Percentiles rank a stretch among this genome's conserved stretches.
These are phyloP conservation scores for Diaperis boleti DNA, from an alignment of 2,888 invertebrate species.

Conservation along the genomic window DNA sequence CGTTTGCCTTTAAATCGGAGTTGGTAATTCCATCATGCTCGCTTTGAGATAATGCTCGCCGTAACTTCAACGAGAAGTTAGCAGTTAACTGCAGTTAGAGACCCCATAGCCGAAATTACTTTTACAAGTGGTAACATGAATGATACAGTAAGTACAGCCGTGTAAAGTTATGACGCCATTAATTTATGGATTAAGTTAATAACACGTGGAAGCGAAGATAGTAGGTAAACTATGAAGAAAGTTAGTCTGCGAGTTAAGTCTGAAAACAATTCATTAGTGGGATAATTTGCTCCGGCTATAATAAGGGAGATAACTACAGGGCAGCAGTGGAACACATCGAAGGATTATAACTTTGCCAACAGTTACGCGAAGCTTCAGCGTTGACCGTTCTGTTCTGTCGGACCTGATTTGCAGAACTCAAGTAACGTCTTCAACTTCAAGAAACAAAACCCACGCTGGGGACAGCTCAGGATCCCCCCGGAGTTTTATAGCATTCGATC, in stretches of 20 bases:
- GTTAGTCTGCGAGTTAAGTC: constrained; percentile 38
- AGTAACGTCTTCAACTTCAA: neutral
- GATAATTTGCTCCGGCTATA: constrained; percentile 37
- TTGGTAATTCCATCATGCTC: constrained; percentile 21
- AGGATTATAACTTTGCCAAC: constrained; percentile 14
- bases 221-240: constrained; percentile 44
- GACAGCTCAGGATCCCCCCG: neutral
- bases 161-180: constrained; percentile 44
- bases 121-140: constrained; percentile 46
- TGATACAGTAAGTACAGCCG: constrained; percentile 44
- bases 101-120: constrained; percentile 41
- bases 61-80: constrained; percentile 33
- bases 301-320: constrained; percentile 21
- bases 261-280: constrained; percentile 43
- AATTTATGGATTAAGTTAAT: constrained; percentile 46
- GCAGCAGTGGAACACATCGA: constrained; percentile 16
- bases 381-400: neutral
- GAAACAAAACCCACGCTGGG: neutral
- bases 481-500: neutral
- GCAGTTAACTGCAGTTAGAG: constrained; percentile 46
- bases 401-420: too few species aligned
- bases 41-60: constrained; percentile 25
- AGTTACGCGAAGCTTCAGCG: neutral
- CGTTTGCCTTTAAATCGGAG: too few species aligned
- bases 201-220: constrained; percentile 44